Evolutionary conservation across 1,140 invertebrate species (phyloP).

Genomic region (Homarus americanus): DNA sequence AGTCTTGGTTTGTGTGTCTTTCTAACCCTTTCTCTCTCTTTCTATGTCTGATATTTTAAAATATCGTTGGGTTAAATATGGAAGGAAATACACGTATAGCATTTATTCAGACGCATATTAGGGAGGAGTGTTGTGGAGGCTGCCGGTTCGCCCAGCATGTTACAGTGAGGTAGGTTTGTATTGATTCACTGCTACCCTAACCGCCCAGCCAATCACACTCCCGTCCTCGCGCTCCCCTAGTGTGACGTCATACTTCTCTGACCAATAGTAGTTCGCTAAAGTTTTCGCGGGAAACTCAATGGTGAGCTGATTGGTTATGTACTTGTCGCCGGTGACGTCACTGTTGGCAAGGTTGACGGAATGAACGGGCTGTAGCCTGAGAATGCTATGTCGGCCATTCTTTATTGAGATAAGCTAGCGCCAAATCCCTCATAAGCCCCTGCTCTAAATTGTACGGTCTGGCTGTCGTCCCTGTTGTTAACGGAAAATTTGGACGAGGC

Average conservation of each 20-base stretch:
- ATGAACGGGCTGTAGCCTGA: not conserved
- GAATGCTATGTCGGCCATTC: not conserved
- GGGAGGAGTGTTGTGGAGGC: not conserved
- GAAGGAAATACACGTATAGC: too few relatives aligned
- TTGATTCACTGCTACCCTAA: slow-evolving; percentile 12
- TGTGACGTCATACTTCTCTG: slow-evolving; percentile 2
- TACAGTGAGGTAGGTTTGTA: not conserved
- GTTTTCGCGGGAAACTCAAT: slow-evolving; percentile 7
- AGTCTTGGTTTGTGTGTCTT: too few relatives aligned
- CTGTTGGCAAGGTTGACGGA: not conserved
- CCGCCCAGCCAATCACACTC: not conserved
- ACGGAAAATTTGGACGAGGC: not conserved
- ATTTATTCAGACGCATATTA: not conserved
- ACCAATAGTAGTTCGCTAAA: not conserved
- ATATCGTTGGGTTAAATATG: too few relatives aligned
- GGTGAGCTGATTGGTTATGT: not conserved
- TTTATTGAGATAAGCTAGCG: not conserved
- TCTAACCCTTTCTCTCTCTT: too few relatives aligned
- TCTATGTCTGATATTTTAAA: too few relatives aligned
- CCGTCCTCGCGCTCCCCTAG: not conserved
- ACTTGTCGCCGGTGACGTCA: not conserved
- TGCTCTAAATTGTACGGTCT: not conserved
- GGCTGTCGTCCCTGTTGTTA: not conserved
- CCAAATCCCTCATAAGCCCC: not conserved
- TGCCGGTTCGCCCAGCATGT: not conserved